These are phyloP conservation scores for Epicampocera succincta DNA, from an alignment of 2,888 invertebrate species.

Conservation along the genomic window DNA sequence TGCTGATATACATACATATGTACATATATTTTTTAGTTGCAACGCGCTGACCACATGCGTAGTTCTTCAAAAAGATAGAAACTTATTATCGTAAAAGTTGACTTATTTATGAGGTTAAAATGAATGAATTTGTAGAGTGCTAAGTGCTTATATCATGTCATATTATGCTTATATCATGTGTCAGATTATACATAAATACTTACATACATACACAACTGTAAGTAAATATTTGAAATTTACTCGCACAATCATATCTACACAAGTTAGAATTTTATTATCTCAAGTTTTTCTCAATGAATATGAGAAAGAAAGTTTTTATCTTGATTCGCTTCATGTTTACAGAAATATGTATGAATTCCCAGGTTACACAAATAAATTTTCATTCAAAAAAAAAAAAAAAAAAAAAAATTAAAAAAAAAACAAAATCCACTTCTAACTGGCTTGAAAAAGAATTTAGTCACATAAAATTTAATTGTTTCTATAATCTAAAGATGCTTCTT, in stretches of 20 bases:
- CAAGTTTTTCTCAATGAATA: neutral
- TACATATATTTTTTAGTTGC: slow-evolving; percentile 36
- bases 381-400: too few species aligned
- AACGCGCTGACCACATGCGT: slow-evolving; percentile 48
- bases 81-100: slow-evolving; percentile 20
- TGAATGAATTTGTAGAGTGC: slow-evolving; percentile 21
- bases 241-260: neutral
- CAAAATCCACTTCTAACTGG: too few species aligned
- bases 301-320: slow-evolving; percentile 21
- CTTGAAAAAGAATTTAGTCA: too few species aligned
- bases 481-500: too few species aligned
- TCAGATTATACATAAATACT: neutral
- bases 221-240: neutral
- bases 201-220: neutral
- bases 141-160: slow-evolving; percentile 36
- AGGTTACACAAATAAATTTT: slow-evolving; percentile 27
- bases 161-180: neutral
- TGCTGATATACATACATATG: too few species aligned
- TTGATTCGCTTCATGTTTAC: slow-evolving; percentile 21
- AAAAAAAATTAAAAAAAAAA: neutral
- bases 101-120: slow-evolving; percentile 39
- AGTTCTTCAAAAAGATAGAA: slow-evolving; percentile 11
- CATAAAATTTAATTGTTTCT: too few species aligned
- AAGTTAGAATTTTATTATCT: too few species aligned
- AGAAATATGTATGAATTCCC: slow-evolving; percentile 21